phyloP scores from a whole-genome alignment of 2,113 vertebrate genomes.

The Halichoeres trimaculatus region DNA sequence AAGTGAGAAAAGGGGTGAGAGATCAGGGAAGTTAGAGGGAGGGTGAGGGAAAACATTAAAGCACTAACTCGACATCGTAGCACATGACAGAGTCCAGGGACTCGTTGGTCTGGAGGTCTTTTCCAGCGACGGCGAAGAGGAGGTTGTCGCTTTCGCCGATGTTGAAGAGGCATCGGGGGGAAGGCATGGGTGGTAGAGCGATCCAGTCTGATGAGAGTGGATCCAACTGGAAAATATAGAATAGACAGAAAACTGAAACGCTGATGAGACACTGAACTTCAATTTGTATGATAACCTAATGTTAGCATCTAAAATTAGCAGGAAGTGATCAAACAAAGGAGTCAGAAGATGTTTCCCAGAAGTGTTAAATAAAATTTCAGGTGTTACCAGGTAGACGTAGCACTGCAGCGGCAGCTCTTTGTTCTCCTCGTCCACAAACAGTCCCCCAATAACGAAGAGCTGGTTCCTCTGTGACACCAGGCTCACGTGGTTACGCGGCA shows the following conservation, averaged over 20 bases:
- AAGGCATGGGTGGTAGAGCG: slow-evolving; percentile 96
- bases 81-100: slow-evolving; percentile 94
- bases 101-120: slow-evolving; percentile 95
- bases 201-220: slow-evolving; percentile 89
- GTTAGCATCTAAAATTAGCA: too few relatives aligned
- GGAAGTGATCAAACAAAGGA: too few relatives aligned
- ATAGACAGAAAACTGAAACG: too few relatives aligned
- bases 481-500: slow-evolving; percentile 98
- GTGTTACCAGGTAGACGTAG: slow-evolving; percentile 93
- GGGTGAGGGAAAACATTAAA: background rate
- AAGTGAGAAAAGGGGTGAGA: slow-evolving; percentile 1
- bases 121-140: slow-evolving; percentile 94
- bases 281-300: too few relatives aligned
- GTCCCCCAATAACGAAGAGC: slow-evolving; percentile 91
- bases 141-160: slow-evolving; percentile 91
- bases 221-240: slow-evolving; percentile 83
- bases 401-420: slow-evolving; percentile 94
- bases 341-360: too few relatives aligned
- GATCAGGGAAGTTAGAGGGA: background rate
- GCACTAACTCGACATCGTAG: slow-evolving; percentile 91
- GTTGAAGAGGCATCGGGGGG: slow-evolving; percentile 93
- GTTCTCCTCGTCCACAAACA: slow-evolving; percentile 97
- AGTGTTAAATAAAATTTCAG: too few relatives aligned
- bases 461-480: slow-evolving; percentile 89
- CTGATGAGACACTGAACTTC: too few relatives aligned